phyloP scores from a whole-genome alignment of 2,888 invertebrate species.

The Nezara viridula region DNA sequence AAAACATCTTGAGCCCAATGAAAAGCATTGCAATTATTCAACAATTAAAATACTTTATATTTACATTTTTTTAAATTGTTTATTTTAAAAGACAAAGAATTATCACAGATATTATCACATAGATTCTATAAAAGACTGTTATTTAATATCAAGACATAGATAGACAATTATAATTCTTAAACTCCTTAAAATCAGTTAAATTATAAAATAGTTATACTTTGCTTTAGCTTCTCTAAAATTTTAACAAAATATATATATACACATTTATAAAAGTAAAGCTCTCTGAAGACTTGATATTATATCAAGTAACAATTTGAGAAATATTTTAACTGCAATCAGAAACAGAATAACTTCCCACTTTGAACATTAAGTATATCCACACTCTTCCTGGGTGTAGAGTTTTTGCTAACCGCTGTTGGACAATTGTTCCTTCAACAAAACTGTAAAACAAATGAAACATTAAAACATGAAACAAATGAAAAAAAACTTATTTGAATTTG shows the following conservation, averaged over 20 bases:
- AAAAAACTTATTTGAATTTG: no score
- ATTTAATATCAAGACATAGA: constrained; percentile 8
- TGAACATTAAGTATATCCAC: neutral
- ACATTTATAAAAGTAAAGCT: neutral
- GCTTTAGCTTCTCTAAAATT: neutral
- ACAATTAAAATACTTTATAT: neutral
- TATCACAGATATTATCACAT: constrained; percentile 43
- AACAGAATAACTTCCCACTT: neutral
- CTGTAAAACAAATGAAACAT: neutral
- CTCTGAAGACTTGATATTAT: neutral
- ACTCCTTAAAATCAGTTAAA: neutral
- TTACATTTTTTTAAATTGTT: neutral
- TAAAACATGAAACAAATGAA: no score
- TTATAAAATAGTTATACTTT: neutral
- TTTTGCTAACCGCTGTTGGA: neutral
- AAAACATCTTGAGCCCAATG: neutral
- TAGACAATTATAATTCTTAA: neutral
- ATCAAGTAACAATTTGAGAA: neutral
- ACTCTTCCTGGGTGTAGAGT: neutral
- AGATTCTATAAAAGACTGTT: neutral
- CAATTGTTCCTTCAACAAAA: neutral
- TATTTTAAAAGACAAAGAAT: neutral
- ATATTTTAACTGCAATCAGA: neutral
- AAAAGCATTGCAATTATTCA: neutral
- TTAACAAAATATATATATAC: neutral